Percentiles rank a stretch among this genome's conserved stretches.
phyloP scores from a whole-genome alignment of 2,888 invertebrate genomes.

The Eristalis arbustorum region DNA sequence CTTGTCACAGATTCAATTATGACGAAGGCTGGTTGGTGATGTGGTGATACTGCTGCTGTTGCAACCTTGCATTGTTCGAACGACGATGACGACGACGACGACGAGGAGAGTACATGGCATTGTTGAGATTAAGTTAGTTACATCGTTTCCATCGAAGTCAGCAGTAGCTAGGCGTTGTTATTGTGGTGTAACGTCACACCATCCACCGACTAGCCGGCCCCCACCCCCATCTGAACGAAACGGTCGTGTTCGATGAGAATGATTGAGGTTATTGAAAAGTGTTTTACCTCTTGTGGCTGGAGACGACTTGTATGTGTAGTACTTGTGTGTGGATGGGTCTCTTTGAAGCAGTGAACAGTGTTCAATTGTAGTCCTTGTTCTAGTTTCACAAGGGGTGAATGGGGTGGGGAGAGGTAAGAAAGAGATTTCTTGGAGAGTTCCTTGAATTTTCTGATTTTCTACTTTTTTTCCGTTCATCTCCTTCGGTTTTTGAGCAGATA shows the following conservation, averaged over 20 bases:
- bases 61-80: conserved; percentile 48
- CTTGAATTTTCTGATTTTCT: background rate
- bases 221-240: background rate
- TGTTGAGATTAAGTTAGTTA: conserved; percentile 52
- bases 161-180: background rate
- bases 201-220: background rate
- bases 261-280: conserved; percentile 2
- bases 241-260: background rate
- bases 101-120: conserved; percentile 1
- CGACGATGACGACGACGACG: too few species aligned
- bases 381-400: background rate
- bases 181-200: background rate
- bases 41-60: background rate
- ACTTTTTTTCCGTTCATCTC: background rate
- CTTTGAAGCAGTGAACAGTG: background rate
- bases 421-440: background rate
- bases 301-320: background rate
- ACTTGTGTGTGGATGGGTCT: background rate
- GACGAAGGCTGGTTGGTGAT: conserved; percentile 9
- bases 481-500: background rate
- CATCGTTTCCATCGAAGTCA: conserved; percentile 35
- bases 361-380: background rate
- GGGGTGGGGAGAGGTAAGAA: background rate
- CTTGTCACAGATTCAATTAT: conserved; percentile 67
- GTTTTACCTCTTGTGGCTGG: background rate